Conservation (phyloP, 92 coral and sea anemone genomes). For the Heliopora coerulea region DNA sequence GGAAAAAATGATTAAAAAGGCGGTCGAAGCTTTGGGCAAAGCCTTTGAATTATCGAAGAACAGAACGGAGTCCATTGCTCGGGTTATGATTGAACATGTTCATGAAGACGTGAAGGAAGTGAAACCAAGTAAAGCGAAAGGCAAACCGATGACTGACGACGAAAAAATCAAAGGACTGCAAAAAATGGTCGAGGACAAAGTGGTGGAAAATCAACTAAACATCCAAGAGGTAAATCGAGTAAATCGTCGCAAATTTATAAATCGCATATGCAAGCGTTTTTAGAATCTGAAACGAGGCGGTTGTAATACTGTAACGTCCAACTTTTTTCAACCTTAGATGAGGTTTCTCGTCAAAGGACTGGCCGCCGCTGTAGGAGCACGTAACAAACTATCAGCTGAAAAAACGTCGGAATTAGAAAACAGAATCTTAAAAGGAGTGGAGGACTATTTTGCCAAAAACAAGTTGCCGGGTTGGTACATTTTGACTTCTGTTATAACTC, state of each 20-base stretch:
- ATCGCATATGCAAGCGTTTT: no score
- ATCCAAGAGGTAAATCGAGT: slow-evolving; percentile 19
- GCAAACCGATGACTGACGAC: slow-evolving; percentile 12
- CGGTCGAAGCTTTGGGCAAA: slow-evolving; percentile 13
- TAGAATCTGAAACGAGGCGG: no score
- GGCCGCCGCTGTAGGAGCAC: slow-evolving; percentile 29
- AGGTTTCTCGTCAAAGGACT: slow-evolving; percentile 26
- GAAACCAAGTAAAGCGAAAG: background rate
- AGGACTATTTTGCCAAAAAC: background rate
- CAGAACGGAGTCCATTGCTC: background rate
- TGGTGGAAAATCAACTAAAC: slow-evolving; percentile 1
- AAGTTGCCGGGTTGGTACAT: background rate
- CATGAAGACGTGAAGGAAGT: slow-evolving; percentile 1
- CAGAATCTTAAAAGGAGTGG: slow-evolving; percentile 12
- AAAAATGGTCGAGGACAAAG: slow-evolving; percentile 34
- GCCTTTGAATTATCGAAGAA: slow-evolving; percentile 3
- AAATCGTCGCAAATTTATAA: no score
- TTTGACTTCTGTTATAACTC: no score
- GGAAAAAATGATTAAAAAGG: slow-evolving; percentile 12
- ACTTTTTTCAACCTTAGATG: slow-evolving; percentile 4
- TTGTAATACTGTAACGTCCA: no score
- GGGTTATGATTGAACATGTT: background rate
- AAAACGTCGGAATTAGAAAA: slow-evolving; percentile 25
- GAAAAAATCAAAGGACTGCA: slow-evolving; percentile 27
- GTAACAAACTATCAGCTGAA: slow-evolving; percentile 19